phyloP scores from a whole-genome alignment of 1,140 invertebrate genomes.

The Hydropsyche tenuis region DNA sequence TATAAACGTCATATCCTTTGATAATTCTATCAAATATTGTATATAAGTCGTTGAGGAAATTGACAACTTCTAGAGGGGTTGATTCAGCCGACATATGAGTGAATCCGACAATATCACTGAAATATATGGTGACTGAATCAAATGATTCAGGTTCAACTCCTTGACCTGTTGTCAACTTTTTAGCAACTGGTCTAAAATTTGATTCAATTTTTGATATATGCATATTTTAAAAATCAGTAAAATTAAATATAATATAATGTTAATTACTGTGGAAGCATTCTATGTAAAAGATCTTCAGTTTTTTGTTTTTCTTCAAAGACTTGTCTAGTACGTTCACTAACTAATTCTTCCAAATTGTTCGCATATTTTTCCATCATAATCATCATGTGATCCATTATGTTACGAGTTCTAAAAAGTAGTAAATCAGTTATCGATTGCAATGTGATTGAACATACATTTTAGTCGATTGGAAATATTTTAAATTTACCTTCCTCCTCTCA shows the following conservation, averaged over 20 bases:
- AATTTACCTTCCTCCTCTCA: conserved; percentile 78
- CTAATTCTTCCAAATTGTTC: conserved; percentile 92
- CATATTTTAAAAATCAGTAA: conserved; percentile 23
- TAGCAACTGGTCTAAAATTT: conserved; percentile 83
- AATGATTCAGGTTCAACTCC: conserved; percentile 94
- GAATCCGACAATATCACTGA: conserved; percentile 98
- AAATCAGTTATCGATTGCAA: neutral
- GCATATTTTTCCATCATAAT: conserved; percentile 96
- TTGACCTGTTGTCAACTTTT: conserved; percentile 84
- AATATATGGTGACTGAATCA: conserved; percentile 95
- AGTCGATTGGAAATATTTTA: no score
- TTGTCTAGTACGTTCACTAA: conserved; percentile 85
- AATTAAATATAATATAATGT: neutral
- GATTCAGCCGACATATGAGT: conserved; percentile 95
- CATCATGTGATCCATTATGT: conserved; percentile 97
- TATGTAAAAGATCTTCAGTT: conserved; percentile 89
- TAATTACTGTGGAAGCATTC: conserved; percentile 89
- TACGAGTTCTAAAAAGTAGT: conserved; percentile 70
- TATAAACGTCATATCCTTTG: conserved; percentile 95
- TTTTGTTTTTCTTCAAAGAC: conserved; percentile 92
- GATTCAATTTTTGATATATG: no score
- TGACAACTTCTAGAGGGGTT: conserved; percentile 92
- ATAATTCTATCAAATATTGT: conserved; percentile 94
- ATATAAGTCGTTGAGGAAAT: conserved; percentile 95
- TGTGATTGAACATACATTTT: no score